These are phyloP conservation scores for Hydractinia echinata DNA, from an alignment of 30 jellyfish, hydroid and myxozoan genomes.

Conservation along the genomic window DNA sequence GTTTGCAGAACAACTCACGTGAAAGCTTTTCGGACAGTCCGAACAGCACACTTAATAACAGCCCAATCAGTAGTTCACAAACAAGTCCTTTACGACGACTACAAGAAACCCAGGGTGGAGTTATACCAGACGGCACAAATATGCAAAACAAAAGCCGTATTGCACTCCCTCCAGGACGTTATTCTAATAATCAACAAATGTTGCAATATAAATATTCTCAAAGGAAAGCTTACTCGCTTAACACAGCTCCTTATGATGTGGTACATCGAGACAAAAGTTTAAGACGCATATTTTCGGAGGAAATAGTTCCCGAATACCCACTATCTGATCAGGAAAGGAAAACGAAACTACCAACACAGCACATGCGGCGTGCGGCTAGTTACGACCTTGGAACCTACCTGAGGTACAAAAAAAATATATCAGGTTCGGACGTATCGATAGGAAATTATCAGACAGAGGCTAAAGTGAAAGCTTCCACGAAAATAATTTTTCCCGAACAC, in stretches of 20 bases:
- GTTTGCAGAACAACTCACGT: neutral
- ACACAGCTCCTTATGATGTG: slow-evolving; percentile 20
- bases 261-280: slow-evolving; percentile 9
- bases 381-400: slow-evolving; percentile 14
- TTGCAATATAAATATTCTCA: slow-evolving; percentile 13
- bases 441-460: slow-evolving; percentile 1
- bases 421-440: neutral
- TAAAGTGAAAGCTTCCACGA: neutral
- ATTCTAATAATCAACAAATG: neutral
- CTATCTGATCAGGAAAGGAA: neutral
- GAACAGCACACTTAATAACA: slow-evolving; percentile 5
- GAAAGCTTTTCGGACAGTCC: slow-evolving; percentile 21
- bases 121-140: too few species aligned
- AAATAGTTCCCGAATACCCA: slow-evolving; percentile 23
- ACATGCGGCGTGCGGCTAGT: slow-evolving; percentile 31
- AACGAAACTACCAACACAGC: neutral
- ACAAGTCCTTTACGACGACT: slow-evolving; percentile 3
- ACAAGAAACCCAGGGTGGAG: neutral
- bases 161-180: neutral
- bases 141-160: neutral
- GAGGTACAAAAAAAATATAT: neutral
- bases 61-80: slow-evolving; percentile 9
- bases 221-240: slow-evolving; percentile 11
- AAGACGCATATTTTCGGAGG: slow-evolving; percentile 21
- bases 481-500: slow-evolving; percentile 22